Evolutionary conservation across 2,113 vertebrate species (phyloP).

Genomic region (Nymphicus hollandicus): DNA sequence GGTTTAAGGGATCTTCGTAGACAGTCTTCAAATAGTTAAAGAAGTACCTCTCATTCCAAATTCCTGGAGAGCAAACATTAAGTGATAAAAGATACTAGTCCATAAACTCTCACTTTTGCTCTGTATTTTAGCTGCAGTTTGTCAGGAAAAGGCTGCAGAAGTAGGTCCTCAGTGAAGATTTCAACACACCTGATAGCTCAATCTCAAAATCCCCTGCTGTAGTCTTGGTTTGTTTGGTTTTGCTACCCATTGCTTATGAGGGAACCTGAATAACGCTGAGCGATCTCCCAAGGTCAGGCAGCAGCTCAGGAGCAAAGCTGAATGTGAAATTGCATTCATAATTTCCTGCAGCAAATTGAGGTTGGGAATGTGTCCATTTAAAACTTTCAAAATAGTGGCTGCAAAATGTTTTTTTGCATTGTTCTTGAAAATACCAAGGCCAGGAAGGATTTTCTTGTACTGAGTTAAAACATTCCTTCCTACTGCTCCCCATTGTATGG

Average conservation of each 20-base stretch:
- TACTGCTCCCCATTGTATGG: rapidly evolving
- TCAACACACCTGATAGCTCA: neutral
- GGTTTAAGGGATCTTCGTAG: neutral
- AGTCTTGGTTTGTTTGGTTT: neutral
- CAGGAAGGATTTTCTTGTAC: neutral
- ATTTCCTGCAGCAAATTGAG: neutral
- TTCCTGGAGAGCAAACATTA: neutral
- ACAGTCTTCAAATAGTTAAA: neutral
- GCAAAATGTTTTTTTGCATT: neutral
- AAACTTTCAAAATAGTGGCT: neutral
- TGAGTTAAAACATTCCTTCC: neutral
- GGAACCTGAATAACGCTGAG: neutral
- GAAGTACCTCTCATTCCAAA: neutral
- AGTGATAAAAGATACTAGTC: neutral
- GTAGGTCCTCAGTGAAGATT: neutral
- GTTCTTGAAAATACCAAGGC: neutral
- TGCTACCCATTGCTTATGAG: neutral
- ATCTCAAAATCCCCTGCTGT: neutral
- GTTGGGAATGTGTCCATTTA: neutral
- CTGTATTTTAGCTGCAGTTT: neutral
- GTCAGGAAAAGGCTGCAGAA: neutral
- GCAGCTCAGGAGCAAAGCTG: neutral
- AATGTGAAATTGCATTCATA: neutral
- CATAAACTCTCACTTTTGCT: neutral
- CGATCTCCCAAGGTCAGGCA: neutral